phyloP scores from a whole-genome alignment of 2,888 invertebrate genomes.

The Torymus tubicola region DNA sequence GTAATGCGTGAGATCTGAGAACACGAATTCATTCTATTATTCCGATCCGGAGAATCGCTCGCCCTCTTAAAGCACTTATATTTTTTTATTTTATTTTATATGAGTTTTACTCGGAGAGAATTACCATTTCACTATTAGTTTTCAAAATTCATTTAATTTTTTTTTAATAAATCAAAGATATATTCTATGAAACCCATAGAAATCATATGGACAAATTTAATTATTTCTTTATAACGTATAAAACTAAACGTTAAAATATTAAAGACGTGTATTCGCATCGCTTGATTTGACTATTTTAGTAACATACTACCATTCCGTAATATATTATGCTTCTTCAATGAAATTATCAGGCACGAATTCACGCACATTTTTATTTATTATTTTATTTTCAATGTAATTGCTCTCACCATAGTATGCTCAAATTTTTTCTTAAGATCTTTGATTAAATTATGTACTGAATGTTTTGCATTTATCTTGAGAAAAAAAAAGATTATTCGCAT shows the following conservation, averaged over 20 bases:
- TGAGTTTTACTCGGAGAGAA: slow-evolving; percentile 38
- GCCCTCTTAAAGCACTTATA: slow-evolving; percentile 61
- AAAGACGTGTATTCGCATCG: slow-evolving; percentile 33
- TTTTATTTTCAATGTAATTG: slow-evolving; percentile 45
- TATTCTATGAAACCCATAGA: slow-evolving; percentile 1
- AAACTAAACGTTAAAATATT: slow-evolving; percentile 14
- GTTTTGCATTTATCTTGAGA: slow-evolving; percentile 26
- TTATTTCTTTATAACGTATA: slow-evolving; percentile 10
- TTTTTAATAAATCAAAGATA: slow-evolving; percentile 1
- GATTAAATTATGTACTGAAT: slow-evolving; percentile 21
- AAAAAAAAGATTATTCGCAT: slow-evolving; percentile 30
- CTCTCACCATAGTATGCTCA: slow-evolving; percentile 42
- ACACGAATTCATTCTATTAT: slow-evolving; percentile 70
- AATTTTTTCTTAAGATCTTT: slow-evolving; percentile 37
- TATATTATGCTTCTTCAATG: slow-evolving; percentile 32
- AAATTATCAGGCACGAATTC: slow-evolving; percentile 51
- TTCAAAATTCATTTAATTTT: slow-evolving; percentile 13
- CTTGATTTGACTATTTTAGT: slow-evolving; percentile 38
- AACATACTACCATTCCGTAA: slow-evolving; percentile 22
- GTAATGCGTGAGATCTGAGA: slow-evolving; percentile 73
- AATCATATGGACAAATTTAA: neutral
- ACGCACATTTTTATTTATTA: slow-evolving; percentile 39
- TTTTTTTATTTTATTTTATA: slow-evolving; percentile 39
- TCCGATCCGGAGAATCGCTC: slow-evolving; percentile 64
- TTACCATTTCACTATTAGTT: slow-evolving; percentile 31